These are phyloP conservation scores for Lithophane leautieri DNA, from an alignment of 2,888 invertebrate species.

Conservation along the genomic window DNA sequence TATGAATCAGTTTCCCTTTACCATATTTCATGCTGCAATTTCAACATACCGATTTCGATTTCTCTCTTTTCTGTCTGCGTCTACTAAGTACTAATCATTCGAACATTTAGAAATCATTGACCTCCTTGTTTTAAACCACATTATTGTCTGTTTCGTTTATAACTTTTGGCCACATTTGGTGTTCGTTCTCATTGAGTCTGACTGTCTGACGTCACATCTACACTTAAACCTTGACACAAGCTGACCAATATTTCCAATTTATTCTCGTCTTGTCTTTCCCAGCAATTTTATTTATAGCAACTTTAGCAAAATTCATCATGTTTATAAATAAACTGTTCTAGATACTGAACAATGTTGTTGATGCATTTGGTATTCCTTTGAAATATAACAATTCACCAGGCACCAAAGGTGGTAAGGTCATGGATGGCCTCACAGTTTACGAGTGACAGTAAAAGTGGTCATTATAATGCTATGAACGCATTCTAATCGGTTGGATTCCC, in stretches of 20 bases:
- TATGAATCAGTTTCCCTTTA: constrained; percentile 57
- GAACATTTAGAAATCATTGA: constrained; percentile 45
- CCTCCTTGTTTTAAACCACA: constrained; percentile 32
- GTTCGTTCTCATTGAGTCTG: constrained; percentile 32
- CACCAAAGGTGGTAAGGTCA: constrained; percentile 34
- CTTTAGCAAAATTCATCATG: constrained; percentile 45
- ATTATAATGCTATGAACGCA: constrained; percentile 68
- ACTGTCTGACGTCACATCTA: constrained; percentile 48
- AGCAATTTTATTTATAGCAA: constrained; percentile 49
- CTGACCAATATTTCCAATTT: constrained; percentile 53
- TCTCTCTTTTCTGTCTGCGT: constrained; percentile 19
- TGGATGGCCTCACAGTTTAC: constrained; percentile 51
- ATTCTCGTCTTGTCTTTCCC: constrained; percentile 37
- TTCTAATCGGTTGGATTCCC: constrained; percentile 56
- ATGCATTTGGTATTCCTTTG: constrained; percentile 24
- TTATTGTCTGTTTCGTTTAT: constrained; percentile 37
- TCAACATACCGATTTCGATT: constrained; percentile 4
- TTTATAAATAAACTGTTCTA: constrained; percentile 60
- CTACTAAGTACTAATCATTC: constrained; percentile 18
- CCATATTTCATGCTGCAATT: constrained; percentile 19
- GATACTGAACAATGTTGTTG: constrained; percentile 46
- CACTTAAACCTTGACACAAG: constrained; percentile 62
- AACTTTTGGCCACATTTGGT: constrained; percentile 48
- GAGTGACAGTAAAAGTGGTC: constrained; percentile 64
- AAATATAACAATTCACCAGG: constrained; percentile 30